Conservation (phyloP, 2,113 vertebrate genomes). For the Melierax canorus region DNA sequence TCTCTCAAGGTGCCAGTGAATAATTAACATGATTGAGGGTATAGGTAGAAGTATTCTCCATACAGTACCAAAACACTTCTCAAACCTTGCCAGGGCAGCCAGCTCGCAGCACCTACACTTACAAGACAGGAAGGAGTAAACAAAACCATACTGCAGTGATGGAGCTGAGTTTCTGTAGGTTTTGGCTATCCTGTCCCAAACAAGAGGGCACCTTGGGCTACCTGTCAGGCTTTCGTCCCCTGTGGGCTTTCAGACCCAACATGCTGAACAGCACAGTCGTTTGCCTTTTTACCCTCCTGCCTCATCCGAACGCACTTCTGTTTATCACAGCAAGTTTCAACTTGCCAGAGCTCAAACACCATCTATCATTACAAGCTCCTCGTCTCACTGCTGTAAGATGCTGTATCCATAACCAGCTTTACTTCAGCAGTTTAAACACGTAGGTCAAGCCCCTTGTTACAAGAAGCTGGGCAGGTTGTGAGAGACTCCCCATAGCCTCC, state of each 20-base stretch:
- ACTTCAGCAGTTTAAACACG: not conserved
- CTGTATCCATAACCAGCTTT: not conserved
- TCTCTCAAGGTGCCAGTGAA: not conserved
- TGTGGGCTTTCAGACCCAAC: not conserved
- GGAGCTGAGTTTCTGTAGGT: not conserved
- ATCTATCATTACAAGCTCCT: not conserved
- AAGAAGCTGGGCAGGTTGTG: not conserved
- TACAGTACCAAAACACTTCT: not conserved
- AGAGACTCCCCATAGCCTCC: not conserved
- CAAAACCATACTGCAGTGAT: not conserved
- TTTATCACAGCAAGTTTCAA: not conserved
- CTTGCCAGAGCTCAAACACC: not conserved
- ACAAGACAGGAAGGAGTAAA: not conserved
- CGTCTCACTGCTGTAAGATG: fast-evolving
- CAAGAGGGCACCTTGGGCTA: not conserved
- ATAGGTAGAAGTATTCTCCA: not conserved
- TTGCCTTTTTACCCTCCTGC: not conserved
- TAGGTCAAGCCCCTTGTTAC: not conserved
- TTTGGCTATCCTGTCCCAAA: not conserved
- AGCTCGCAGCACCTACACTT: not conserved
- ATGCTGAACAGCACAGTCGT: not conserved
- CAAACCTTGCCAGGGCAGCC: not conserved
- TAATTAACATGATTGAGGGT: not conserved
- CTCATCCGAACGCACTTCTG: not conserved
- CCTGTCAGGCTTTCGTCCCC: not conserved